Percentiles rank a stretch among this genome's conserved stretches.
These are phyloP conservation scores for Conus canariensis DNA, from an alignment of 2,888 invertebrate genomes.

Conservation along the genomic window DNA sequence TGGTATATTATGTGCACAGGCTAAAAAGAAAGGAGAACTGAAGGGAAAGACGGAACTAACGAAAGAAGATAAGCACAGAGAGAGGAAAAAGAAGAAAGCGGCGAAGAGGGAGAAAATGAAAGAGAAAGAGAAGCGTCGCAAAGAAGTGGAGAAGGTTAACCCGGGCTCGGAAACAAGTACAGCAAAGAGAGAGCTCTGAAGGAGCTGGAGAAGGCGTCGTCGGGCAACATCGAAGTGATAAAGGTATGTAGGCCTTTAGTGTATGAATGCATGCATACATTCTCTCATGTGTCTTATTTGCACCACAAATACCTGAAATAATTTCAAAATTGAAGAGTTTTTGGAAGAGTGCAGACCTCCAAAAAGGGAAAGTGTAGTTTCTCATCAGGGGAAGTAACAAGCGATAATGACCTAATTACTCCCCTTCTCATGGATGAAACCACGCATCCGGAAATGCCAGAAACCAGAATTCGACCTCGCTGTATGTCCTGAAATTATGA, in stretches of 20 bases:
- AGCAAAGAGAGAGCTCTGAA: slow-evolving; percentile 83
- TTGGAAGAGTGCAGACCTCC: background rate
- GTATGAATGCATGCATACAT: background rate
- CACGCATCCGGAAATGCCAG: too few relatives aligned
- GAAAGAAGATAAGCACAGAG: slow-evolving; percentile 92
- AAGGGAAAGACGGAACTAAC: slow-evolving; percentile 89
- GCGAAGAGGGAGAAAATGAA: slow-evolving; percentile 85
- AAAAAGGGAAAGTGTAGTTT: background rate
- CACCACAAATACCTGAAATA: too few relatives aligned
- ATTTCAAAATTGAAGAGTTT: background rate
- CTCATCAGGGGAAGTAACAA: too few relatives aligned
- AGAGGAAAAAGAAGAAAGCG: slow-evolving; percentile 83
- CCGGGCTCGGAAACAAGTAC: slow-evolving; percentile 82
- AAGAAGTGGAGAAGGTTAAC: slow-evolving; percentile 75
- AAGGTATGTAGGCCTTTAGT: slow-evolving; percentile 79
- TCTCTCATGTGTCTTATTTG: too few relatives aligned
- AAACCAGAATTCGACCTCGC: too few relatives aligned
- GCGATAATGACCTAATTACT: too few relatives aligned
- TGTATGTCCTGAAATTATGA: too few relatives aligned
- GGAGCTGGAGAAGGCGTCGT: slow-evolving; percentile 83
- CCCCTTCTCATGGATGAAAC: too few relatives aligned
- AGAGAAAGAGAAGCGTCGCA: slow-evolving; percentile 86
- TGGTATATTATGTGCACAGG: slow-evolving; percentile 57
- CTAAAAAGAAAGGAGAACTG: slow-evolving; percentile 79
- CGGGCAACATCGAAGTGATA: slow-evolving; percentile 76